A percentile compares a stretch with the other conserved stretches of the same genome.
Conservation (phyloP, 2,113 vertebrate species). For the Balaeniceps rex region DNA sequence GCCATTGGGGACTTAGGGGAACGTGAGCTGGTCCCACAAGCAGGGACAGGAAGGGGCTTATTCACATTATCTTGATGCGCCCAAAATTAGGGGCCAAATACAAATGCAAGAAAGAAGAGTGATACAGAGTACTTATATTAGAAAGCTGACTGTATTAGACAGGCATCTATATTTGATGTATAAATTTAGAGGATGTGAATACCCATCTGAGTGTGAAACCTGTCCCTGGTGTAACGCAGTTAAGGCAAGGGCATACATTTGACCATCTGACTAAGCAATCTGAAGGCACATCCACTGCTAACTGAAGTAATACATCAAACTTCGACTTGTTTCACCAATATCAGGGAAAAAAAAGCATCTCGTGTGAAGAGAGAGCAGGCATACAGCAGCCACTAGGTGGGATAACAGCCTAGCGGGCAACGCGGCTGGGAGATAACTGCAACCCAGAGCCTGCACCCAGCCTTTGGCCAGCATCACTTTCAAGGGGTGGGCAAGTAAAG, state of each 20-base stretch:
- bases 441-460: not conserved
- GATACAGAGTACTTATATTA: not conserved
- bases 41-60: not conserved
- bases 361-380: not conserved
- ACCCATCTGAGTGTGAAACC: not conserved
- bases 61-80: not conserved
- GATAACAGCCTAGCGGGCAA: not conserved
- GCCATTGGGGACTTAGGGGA: not conserved
- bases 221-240: accelerated
- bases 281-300: not conserved
- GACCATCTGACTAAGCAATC: not conserved
- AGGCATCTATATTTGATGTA: not conserved
- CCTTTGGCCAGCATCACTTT: not conserved
- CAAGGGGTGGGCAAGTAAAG: not conserved
- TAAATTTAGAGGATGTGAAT: not conserved
- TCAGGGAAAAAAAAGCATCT: not conserved
- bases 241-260: accelerated
- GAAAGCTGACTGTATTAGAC: not conserved
- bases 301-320: not conserved
- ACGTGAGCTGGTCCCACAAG: not conserved
- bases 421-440: not conserved
- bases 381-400: conserved; percentile 2
- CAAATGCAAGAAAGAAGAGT: not conserved
- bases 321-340: not conserved
- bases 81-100: not conserved